phyloP scores from a whole-genome alignment of 1,140 invertebrate species.

The Drosophila nannoptera region DNA sequence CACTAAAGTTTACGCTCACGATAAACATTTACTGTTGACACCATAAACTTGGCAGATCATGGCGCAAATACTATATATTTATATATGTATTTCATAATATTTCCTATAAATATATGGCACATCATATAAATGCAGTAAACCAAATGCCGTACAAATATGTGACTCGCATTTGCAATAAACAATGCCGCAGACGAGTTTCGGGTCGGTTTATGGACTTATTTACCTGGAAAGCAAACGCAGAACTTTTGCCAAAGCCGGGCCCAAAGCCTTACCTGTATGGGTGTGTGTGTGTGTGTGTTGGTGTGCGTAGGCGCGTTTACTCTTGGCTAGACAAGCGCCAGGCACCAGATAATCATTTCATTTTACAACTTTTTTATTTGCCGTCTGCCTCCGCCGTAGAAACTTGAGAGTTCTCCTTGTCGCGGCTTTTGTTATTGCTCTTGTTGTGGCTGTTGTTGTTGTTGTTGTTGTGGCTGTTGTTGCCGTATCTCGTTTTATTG shows the following conservation, averaged over 20 bases:
- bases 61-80: neutral
- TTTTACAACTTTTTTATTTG: conserved; percentile 72
- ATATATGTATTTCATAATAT: conserved; percentile 23
- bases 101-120: conserved; percentile 52
- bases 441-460: conserved; percentile 46
- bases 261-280: conserved; percentile 10
- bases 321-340: conserved; percentile 61
- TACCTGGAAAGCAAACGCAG: conserved; percentile 50
- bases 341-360: conserved; percentile 76
- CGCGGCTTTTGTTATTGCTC: conserved; percentile 39
- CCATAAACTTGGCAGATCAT: conserved; percentile 47
- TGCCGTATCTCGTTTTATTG: conserved; percentile 62
- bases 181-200: conserved; percentile 38
- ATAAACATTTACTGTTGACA: conserved; percentile 53
- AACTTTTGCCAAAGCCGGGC: conserved; percentile 33
- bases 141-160: conserved; percentile 60
- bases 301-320: conserved; percentile 18
- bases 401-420: conserved; percentile 50
- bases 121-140: conserved; percentile 66
- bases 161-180: conserved; percentile 68
- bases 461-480: conserved; percentile 46
- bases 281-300: neutral
- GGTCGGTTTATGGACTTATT: conserved; percentile 57
- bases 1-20: conserved; percentile 31
- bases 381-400: neutral